Evolutionary conservation across 2,888 invertebrate genomes (phyloP).

Genomic region (Lasioglossum villosulum): DNA sequence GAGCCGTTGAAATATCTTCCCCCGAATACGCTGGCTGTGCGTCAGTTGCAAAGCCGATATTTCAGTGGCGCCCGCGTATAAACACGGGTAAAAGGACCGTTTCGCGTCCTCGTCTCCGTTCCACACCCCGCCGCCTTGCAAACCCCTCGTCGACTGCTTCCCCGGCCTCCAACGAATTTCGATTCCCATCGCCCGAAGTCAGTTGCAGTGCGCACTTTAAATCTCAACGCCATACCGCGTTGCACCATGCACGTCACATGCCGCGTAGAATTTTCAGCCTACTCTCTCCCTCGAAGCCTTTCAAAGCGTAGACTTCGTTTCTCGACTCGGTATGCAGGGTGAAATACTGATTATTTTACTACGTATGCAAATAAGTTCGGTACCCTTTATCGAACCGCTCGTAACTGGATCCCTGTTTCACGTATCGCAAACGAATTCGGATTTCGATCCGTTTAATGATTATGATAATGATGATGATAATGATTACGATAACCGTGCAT

Average conservation of each 20-base stretch:
- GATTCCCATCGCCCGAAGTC: constrained; percentile 58
- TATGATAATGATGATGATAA: too few relatives aligned
- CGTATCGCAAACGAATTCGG: too few relatives aligned
- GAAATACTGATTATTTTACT: neutral
- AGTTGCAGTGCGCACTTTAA: constrained; percentile 40
- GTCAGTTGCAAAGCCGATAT: constrained; percentile 70
- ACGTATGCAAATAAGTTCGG: neutral
- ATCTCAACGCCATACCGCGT: constrained; percentile 14
- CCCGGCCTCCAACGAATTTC: constrained; percentile 53
- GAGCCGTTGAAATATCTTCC: constrained; percentile 62
- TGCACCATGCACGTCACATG: neutral
- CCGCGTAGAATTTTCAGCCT: neutral
- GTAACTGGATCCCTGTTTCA: too few relatives aligned
- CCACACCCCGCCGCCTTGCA: neutral
- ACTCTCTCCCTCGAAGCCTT: too few relatives aligned
- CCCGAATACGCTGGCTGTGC: constrained; percentile 50
- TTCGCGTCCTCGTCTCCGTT: constrained; percentile 19
- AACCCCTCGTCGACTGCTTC: neutral
- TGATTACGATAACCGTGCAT: too few relatives aligned
- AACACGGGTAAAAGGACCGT: constrained; percentile 64
- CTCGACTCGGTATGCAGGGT: neutral
- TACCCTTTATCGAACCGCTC: too few relatives aligned
- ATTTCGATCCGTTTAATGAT: too few relatives aligned
- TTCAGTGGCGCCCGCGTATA: constrained; percentile 61
- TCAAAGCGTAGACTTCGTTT: neutral